Evolutionary conservation across 2,797 vertebrate genomes (phyloP), one percentile per base, ranked within the genome.

Genomic region (Sternarchorhynchus goeldii): DNA sequence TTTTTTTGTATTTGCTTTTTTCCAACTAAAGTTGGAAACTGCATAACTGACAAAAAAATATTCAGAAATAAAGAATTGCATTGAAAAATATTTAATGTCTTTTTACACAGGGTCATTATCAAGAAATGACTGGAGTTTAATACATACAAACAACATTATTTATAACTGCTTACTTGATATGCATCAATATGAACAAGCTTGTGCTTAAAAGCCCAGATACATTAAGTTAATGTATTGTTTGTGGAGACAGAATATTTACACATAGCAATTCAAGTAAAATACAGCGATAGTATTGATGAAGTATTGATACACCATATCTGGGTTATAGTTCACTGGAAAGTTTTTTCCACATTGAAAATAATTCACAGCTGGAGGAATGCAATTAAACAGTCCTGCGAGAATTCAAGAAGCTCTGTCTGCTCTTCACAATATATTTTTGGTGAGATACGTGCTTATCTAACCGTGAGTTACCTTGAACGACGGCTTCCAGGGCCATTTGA

Each of bases 241-340:
- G 31, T 75, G 68, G 56, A 32, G 76, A 39, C 62, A 39, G 76
- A 78, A 82, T 84, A 82, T 84, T 86, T 86, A 85, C 74, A 83
- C 18, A 81, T 57, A 69, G 41, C 45, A 78, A 71, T 73, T 84
- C 77, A 85, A 83, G 82, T 81, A 73, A 69, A 82, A 75, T 56
- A 65, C 50, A 55, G 73, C 53, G 77, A 75, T 65, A 79, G 34
- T 60, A 75, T 31, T 21, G 45, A 69, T 62, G 74, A 68, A 79
- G 58, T 75, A 62, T 63, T 57, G 66, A 75, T 75, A 70, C 53
- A 81, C 60, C 31, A 67, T 69, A 72, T 76, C 32, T 6, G 57
- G 71, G 36, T 77, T 25, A 69, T 6, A 45, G 70, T 53, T 72
- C 29, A 60, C 55, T 69, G 64, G 7, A 70, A 64, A 60, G 36